Conservation (phyloP, 2,888 invertebrate genomes). For the Osmoderma eremita region DNA sequence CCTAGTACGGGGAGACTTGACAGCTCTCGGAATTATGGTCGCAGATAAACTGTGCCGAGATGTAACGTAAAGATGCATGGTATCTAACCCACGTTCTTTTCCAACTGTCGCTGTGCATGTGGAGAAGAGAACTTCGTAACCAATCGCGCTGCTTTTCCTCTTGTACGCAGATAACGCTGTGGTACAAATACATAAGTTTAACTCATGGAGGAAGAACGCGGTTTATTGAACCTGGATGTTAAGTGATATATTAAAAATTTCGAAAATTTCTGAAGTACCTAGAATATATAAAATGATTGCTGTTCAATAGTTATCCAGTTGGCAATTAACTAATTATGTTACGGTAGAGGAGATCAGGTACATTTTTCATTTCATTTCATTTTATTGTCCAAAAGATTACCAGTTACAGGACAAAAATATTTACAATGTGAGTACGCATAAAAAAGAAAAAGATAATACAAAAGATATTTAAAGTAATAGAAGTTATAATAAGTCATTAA, state of each 20-base stretch:
- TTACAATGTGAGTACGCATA: too few species aligned
- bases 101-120: constrained; percentile 50
- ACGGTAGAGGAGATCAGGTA: too few species aligned
- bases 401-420: too few species aligned
- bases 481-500: too few species aligned
- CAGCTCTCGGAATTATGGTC: constrained; percentile 58
- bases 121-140: constrained; percentile 41
- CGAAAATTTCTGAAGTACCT: too few species aligned
- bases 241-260: neutral
- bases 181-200: neutral
- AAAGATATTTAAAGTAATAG: too few species aligned
- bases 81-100: constrained; percentile 63
- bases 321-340: too few species aligned
- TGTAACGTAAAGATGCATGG: constrained; percentile 62
- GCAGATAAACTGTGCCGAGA: constrained; percentile 61
- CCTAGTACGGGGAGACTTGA: constrained; percentile 59
- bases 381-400: too few species aligned
- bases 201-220: constrained; percentile 14
- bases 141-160: constrained; percentile 33
- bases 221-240: constrained; percentile 38
- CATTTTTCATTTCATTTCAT: too few species aligned
- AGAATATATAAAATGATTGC: too few species aligned
- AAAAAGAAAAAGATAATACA: too few species aligned
- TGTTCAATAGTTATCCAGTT: too few species aligned
- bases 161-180: constrained; percentile 35